phyloP scores from a whole-genome alignment of 2,888 invertebrate species.

The Cheilosia vulpina region DNA sequence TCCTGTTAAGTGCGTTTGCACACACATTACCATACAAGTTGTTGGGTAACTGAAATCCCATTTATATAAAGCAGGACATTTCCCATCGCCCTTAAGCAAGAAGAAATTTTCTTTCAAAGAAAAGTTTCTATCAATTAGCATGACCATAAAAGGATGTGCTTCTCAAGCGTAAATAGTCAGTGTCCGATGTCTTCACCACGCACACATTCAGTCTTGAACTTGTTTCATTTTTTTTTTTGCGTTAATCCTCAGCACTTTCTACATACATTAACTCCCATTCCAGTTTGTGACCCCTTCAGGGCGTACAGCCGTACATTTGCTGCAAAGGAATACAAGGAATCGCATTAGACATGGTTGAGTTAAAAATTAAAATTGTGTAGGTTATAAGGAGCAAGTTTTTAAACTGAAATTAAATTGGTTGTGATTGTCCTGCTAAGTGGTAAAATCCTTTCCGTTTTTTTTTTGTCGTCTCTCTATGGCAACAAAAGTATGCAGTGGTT shows the following conservation, averaged over 20 bases:
- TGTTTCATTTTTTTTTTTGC: slow-evolving; percentile 25
- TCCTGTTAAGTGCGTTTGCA: slow-evolving; percentile 83
- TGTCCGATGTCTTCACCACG: background rate
- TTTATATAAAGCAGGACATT: slow-evolving; percentile 24
- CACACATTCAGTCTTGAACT: slow-evolving; percentile 1
- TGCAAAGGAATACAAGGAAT: slow-evolving; percentile 38
- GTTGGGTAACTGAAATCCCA: slow-evolving; percentile 28
- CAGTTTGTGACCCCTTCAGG: slow-evolving; percentile 51
- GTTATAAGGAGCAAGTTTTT: slow-evolving; percentile 73
- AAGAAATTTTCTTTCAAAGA: slow-evolving; percentile 23
- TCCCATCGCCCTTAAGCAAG: background rate
- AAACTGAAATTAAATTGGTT: slow-evolving; percentile 72
- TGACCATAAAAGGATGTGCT: slow-evolving; percentile 26
- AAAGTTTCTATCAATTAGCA: slow-evolving; percentile 57
- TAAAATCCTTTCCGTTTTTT: slow-evolving; percentile 47
- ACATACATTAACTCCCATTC: slow-evolving; percentile 53
- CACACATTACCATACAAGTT: slow-evolving; percentile 83
- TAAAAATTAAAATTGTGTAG: slow-evolving; percentile 70
- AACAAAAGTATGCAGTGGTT: slow-evolving; percentile 40
- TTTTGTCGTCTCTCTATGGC: background rate
- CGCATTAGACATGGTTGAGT: slow-evolving; percentile 69
- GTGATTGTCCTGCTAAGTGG: slow-evolving; percentile 73
- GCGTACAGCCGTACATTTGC: background rate
- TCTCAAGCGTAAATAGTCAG: background rate
- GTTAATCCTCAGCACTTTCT: slow-evolving; percentile 26